Conservation (phyloP, 2,113 vertebrate species). For the Nothobranchius furzeri region DNA sequence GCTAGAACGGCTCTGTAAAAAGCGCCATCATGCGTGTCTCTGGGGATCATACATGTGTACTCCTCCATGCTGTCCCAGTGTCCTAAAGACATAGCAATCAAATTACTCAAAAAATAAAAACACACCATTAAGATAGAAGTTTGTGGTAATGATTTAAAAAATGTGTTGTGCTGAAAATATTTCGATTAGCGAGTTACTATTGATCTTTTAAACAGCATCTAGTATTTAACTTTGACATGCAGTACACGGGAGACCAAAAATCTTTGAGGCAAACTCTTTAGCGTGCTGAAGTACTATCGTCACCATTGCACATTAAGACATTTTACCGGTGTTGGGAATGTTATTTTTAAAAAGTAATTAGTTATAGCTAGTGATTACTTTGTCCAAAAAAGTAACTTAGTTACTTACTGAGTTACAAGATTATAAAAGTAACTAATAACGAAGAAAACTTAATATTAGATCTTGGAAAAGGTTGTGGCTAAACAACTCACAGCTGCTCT, state of each 20-base stretch:
- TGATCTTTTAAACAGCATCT: background rate
- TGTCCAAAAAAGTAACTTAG: too few species aligned
- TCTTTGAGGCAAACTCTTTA: constrained; percentile 4
- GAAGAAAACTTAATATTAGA: too few species aligned
- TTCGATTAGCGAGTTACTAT: background rate
- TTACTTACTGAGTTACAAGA: too few species aligned
- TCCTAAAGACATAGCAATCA: constrained; percentile 72
- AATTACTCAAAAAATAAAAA: background rate
- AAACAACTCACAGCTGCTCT: too few species aligned
- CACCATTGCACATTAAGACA: constrained; percentile 36
- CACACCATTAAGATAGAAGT: background rate
- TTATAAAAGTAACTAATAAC: too few species aligned
- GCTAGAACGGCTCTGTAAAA: constrained; percentile 97
- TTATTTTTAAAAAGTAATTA: too few species aligned
- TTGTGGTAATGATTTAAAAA: too few species aligned
- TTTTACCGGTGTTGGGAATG: constrained; percentile 12
- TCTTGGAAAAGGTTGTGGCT: too few species aligned
- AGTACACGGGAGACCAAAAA: constrained; percentile 14
- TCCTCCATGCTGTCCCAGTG: constrained; percentile 99
- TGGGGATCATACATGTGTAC: constrained; percentile 97
- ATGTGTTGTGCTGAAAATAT: background rate
- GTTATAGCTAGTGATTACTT: too few species aligned
- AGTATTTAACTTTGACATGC: too few species aligned
- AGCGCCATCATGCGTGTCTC: constrained; percentile 95
- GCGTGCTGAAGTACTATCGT: constrained; percentile 46